A percentile compares a stretch with the other conserved stretches of the same genome.
These are phyloP conservation scores for Brachionus sp. DNA, from an alignment of 1,140 invertebrate genomes.

Conservation along the genomic window DNA sequence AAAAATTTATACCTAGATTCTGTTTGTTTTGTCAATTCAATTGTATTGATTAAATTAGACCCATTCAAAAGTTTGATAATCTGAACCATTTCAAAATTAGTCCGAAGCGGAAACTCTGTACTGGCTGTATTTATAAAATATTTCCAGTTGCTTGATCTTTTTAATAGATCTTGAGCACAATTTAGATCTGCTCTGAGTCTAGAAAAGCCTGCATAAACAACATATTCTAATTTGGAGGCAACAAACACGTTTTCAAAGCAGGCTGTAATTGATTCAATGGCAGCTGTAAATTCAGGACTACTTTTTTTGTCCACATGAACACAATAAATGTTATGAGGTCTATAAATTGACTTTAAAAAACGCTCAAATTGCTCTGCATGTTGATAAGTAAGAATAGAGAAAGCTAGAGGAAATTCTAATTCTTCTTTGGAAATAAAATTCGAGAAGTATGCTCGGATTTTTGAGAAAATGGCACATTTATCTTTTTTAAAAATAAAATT, in stretches of 20 bases:
- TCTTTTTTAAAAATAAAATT: neutral
- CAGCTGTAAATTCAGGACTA: conserved; percentile 36
- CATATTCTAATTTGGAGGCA: conserved; percentile 23
- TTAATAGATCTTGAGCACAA: conserved; percentile 47
- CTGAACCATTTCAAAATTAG: neutral
- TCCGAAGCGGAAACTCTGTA: conserved; percentile 52
- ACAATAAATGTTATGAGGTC: conserved; percentile 55
- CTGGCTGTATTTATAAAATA: conserved; percentile 54
- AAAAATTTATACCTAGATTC: conserved; percentile 44
- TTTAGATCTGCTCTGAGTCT: conserved; percentile 48
- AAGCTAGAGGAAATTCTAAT: conserved; percentile 47
- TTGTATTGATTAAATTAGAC: conserved; percentile 47
- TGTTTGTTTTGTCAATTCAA: neutral
- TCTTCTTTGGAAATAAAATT: conserved; percentile 3
- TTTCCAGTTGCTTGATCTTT: conserved; percentile 48
- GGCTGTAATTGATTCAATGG: conserved; percentile 47
- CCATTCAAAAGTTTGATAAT: conserved; percentile 51
- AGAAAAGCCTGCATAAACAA: conserved; percentile 47
- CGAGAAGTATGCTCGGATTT: neutral
- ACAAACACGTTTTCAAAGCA: conserved; percentile 54
- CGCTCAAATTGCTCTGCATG: conserved; percentile 51
- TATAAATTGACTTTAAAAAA: conserved; percentile 52
- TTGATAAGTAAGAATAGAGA: conserved; percentile 52
- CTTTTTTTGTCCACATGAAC: conserved; percentile 53
- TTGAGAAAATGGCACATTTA: neutral